Evolutionary conservation across 2,888 invertebrate species (phyloP).

Genomic region (Sipha maydis): DNA sequence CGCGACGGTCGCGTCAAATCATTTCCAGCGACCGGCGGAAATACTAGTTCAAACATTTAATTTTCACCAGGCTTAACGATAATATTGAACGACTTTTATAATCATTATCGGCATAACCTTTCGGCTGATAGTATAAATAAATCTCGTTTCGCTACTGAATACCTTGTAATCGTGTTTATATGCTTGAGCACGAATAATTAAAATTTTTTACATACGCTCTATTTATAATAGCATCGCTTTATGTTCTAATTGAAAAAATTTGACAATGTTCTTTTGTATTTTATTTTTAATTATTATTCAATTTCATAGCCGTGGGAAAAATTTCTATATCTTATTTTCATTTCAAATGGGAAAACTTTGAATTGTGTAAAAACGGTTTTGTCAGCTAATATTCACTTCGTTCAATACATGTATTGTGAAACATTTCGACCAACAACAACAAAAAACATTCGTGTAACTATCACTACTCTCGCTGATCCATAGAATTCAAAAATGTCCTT

Average conservation of each 20-base stretch:
- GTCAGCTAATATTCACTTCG: not conserved
- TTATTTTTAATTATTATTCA: not conserved
- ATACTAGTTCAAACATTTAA: not conserved
- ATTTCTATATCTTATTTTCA: not conserved
- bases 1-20: not conserved
- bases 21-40: not conserved
- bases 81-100: not conserved
- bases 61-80: not conserved
- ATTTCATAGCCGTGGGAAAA: not conserved
- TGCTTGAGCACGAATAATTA: not conserved
- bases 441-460: too few relatives aligned
- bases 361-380: slow-evolving; percentile 5
- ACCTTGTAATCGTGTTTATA: not conserved
- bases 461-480: too few relatives aligned
- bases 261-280: not conserved
- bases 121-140: not conserved
- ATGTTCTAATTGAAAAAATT: not conserved
- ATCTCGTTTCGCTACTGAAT: not conserved
- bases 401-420: not conserved
- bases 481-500: too few relatives aligned
- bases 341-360: not conserved
- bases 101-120: not conserved
- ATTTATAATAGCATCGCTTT: not conserved
- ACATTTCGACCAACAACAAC: too few relatives aligned
- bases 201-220: not conserved